A percentile compares a stretch with the other conserved stretches of the same genome.
phyloP scores from a whole-genome alignment of 2,797 vertebrate species.

The Peromyscus eremicus region DNA sequence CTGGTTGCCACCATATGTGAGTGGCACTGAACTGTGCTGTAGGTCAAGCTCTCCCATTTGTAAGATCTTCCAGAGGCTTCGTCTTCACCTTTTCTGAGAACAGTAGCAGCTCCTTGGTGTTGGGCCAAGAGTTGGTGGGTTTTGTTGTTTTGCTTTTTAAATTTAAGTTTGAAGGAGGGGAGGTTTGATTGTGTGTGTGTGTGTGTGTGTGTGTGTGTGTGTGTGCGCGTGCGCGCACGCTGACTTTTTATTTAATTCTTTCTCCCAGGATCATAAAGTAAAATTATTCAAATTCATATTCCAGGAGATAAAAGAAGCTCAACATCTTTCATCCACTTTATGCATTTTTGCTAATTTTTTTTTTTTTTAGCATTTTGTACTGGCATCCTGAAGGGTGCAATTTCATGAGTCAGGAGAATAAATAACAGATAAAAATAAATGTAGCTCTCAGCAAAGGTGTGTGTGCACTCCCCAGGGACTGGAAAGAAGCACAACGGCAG shows the following conservation, averaged over 20 bases:
- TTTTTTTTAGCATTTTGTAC: conserved; percentile 62
- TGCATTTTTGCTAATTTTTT: conserved; percentile 75
- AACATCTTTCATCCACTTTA: conserved; percentile 59
- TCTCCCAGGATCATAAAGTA: conserved; percentile 64
- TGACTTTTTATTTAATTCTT: conserved; percentile 71
- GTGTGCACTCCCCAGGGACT: not conserved
- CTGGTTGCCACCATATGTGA: fast-evolving
- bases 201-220: conserved; percentile 2
- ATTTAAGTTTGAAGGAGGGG: not conserved
- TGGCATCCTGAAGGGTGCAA: conserved; percentile 71
- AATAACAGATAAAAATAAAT: conserved; percentile 76
- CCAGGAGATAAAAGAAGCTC: conserved; percentile 68
- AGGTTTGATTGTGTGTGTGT: not conserved
- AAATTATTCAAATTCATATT: conserved; percentile 64
- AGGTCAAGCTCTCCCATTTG: fast-evolving
- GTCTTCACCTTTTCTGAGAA: fast-evolving
- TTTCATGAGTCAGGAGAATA: conserved; percentile 81
- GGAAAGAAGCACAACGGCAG: not conserved
- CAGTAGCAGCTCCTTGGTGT: fast-evolving
- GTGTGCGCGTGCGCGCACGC: not conserved
- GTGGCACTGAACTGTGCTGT: fast-evolving
- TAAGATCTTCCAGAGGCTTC: fast-evolving
- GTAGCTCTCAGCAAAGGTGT: conserved; percentile 51
- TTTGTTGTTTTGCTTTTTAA: not conserved
- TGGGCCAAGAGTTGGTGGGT: not conserved